Percentiles rank a stretch among this genome's conserved stretches.
phyloP scores from a whole-genome alignment of 2,113 vertebrate species.

The Dolichotis patagonum region DNA sequence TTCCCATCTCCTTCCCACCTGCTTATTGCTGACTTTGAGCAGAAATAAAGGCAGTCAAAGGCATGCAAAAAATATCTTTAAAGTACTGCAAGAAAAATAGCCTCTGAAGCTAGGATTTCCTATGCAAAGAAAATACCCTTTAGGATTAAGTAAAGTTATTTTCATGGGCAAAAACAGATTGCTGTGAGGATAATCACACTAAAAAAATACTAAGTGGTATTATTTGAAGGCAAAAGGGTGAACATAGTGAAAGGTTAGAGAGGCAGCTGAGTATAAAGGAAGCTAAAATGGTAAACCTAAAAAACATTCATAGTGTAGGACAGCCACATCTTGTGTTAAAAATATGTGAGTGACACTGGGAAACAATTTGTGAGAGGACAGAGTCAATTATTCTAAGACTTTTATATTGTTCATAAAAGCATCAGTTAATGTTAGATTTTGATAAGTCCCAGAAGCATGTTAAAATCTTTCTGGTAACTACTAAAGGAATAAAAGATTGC shows the following conservation, averaged over 20 bases:
- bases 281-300: fast-evolving
- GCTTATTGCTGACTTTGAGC: neutral
- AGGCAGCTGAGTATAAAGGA: neutral
- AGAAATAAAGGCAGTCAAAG: neutral
- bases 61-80: neutral
- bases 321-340: neutral
- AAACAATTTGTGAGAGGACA: neutral
- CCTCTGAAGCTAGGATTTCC: neutral
- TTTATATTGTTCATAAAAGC: conserved; percentile 12
- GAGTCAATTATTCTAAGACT: neutral
- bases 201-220: neutral
- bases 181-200: neutral
- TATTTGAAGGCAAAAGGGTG: neutral
- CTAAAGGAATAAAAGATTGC: neutral
- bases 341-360: fast-evolving
- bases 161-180: neutral
- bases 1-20: neutral
- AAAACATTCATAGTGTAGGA: fast-evolving
- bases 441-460: neutral
- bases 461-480: neutral
- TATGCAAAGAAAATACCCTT: neutral
- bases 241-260: neutral
- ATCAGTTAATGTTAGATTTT: neutral
- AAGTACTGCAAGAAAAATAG: neutral
- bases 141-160: neutral